Percentiles rank a stretch among this genome's conserved stretches.
Evolutionary conservation across 2,888 invertebrate genomes (phyloP).

Genomic region (Athalia cordata): DNA sequence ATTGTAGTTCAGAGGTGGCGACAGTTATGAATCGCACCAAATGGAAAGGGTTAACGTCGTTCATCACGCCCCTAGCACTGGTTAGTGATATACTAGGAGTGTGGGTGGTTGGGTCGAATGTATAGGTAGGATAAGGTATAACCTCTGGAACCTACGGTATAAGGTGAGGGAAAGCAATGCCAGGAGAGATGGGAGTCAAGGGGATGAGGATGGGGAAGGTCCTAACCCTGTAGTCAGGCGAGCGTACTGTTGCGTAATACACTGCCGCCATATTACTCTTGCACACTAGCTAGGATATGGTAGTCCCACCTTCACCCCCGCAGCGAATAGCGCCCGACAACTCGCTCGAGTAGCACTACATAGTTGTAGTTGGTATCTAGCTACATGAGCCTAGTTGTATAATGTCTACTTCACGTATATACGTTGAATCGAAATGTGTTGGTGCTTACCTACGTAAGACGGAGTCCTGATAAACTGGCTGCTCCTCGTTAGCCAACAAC

Average conservation of each 20-base stretch:
- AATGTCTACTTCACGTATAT: too few relatives aligned
- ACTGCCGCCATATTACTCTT: slow-evolving; percentile 62
- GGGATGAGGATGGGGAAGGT: slow-evolving; percentile 35
- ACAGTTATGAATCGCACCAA: slow-evolving; percentile 69
- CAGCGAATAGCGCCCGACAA: slow-evolving; percentile 34
- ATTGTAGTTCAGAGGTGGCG: slow-evolving; percentile 66
- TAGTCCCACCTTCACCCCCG: slow-evolving; percentile 50
- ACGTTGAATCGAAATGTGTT: too few relatives aligned
- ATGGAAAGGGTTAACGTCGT: slow-evolving; percentile 63
- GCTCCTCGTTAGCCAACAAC: slow-evolving; percentile 66
- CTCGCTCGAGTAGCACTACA: slow-evolving; percentile 14
- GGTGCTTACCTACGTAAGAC: slow-evolving; percentile 21
- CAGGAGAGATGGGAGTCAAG: neutral
- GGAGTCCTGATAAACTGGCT: slow-evolving; percentile 66
- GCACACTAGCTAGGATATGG: slow-evolving; percentile 55
- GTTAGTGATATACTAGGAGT: slow-evolving; percentile 57
- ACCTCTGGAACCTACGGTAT: neutral
- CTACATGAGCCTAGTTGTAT: neutral
- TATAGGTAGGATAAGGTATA: neutral
- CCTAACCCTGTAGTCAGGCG: slow-evolving; percentile 56
- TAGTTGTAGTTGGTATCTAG: slow-evolving; percentile 2
- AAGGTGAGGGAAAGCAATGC: slow-evolving; percentile 20
- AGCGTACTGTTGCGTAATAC: slow-evolving; percentile 66
- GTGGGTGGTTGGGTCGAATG: slow-evolving; percentile 30
- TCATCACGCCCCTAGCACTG: slow-evolving; percentile 58